A percentile compares a stretch with the other conserved stretches of the same genome.
Evolutionary conservation across 2,113 vertebrate genomes (phyloP).

Genomic region (Syngnathus typhle): DNA sequence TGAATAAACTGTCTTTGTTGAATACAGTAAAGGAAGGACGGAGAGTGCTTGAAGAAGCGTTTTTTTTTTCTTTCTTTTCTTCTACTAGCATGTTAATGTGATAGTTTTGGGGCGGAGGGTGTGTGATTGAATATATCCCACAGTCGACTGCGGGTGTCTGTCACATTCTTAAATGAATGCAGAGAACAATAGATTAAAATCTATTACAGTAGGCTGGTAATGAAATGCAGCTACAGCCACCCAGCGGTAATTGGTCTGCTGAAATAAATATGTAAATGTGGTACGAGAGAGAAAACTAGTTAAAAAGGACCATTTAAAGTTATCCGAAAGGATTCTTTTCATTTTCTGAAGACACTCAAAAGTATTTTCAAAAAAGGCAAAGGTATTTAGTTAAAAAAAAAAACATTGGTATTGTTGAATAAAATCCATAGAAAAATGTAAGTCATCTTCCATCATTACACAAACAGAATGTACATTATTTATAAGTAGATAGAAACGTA

Average conservation of each 20-base stretch:
- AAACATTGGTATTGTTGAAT: not conserved
- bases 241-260: slow-evolving; percentile 49
- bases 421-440: not conserved
- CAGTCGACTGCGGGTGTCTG: slow-evolving; percentile 9
- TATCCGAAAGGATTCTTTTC: slow-evolving; percentile 40
- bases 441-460: not conserved
- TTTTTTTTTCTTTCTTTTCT: slow-evolving; percentile 42
- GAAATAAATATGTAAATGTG: slow-evolving; percentile 58
- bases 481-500: not conserved
- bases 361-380: too few species aligned
- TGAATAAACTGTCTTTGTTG: slow-evolving; percentile 76
- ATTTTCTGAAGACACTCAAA: slow-evolving; percentile 25
- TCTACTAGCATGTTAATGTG: slow-evolving; percentile 55
- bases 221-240: slow-evolving; percentile 44
- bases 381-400: too few species aligned
- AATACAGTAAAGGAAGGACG: slow-evolving; percentile 63
- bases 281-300: slow-evolving; percentile 25
- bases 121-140: slow-evolving; percentile 24
- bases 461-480: not conserved
- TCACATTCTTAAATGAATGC: slow-evolving; percentile 54
- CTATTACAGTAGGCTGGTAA: slow-evolving; percentile 47
- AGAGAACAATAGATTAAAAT: slow-evolving; percentile 66
- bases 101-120: slow-evolving; percentile 39
- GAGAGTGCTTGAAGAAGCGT: slow-evolving; percentile 67
- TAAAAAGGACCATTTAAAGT: slow-evolving; percentile 19